A percentile compares a stretch with the other conserved stretches of the same genome.
Evolutionary conservation across 2,797 vertebrate species (phyloP).

Genomic region (Sylvia borin): DNA sequence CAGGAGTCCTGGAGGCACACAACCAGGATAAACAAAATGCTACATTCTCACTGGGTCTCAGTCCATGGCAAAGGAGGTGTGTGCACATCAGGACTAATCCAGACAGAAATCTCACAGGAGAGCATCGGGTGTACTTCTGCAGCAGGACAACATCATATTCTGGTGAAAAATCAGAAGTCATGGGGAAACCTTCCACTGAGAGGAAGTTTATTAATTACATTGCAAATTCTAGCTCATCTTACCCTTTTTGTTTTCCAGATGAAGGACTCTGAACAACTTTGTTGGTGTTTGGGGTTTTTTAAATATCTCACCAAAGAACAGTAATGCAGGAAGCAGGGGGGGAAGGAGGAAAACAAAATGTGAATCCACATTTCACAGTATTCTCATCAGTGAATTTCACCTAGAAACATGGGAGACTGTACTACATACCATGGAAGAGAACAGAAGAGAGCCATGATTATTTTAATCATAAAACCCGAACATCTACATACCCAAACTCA

Average conservation of each 20-base stretch:
- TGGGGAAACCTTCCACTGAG: neutral
- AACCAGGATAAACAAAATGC: slow-evolving; percentile 71
- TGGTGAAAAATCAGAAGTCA: slow-evolving; percentile 21
- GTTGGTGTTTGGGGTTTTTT: neutral
- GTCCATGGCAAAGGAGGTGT: slow-evolving; percentile 61
- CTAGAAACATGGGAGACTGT: neutral
- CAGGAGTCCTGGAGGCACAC: slow-evolving; percentile 68
- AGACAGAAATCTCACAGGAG: slow-evolving; percentile 61
- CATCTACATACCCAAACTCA: neutral
- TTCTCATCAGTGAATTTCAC: neutral
- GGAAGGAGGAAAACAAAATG: neutral
- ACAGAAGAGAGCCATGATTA: neutral
- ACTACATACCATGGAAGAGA: neutral
- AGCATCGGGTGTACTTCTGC: slow-evolving; percentile 56
- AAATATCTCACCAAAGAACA: neutral
- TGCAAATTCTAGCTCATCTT: neutral
- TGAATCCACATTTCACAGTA: slow-evolving; percentile 4
- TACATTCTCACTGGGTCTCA: slow-evolving; percentile 82
- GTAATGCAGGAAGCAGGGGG: neutral
- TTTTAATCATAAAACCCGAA: neutral
- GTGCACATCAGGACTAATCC: slow-evolving; percentile 66
- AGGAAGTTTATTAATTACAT: slow-evolving; percentile 7
- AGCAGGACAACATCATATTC: slow-evolving; percentile 46
- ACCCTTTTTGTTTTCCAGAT: slow-evolving; percentile 22
- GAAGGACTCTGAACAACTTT: neutral